These are phyloP conservation scores for Halictus ligatus DNA, from an alignment of 2,888 invertebrate genomes.

Conservation along the genomic window DNA sequence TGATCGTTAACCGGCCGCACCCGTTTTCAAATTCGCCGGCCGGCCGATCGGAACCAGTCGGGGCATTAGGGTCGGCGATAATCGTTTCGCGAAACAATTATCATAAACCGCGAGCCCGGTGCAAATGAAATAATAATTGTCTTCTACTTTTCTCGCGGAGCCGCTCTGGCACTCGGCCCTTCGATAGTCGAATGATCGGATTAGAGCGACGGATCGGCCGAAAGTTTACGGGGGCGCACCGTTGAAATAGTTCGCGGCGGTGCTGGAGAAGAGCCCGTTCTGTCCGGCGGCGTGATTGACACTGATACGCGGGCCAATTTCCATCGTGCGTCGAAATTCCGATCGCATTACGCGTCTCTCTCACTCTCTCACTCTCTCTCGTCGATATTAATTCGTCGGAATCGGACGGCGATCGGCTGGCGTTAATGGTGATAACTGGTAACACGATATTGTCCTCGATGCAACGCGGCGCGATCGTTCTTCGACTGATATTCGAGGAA, in stretches of 20 bases:
- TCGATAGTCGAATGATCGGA: slow-evolving; percentile 18
- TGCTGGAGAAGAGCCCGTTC: background rate
- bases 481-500: background rate
- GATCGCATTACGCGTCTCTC: slow-evolving; percentile 23
- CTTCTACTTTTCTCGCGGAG: slow-evolving; percentile 7
- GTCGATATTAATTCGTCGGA: slow-evolving; percentile 53
- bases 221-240: slow-evolving; percentile 17
- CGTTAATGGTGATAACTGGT: slow-evolving; percentile 33
- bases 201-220: background rate
- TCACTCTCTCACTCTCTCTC: too few species aligned
- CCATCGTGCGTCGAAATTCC: slow-evolving; percentile 39
- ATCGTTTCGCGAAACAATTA: slow-evolving; percentile 11
- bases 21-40: background rate
- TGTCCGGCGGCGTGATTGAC: slow-evolving; percentile 42
- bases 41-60: background rate
- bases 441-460: slow-evolving; percentile 7
- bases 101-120: slow-evolving; percentile 10
- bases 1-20: background rate
- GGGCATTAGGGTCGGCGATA: background rate
- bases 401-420: slow-evolving; percentile 38
- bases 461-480: background rate
- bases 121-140: slow-evolving; percentile 42
- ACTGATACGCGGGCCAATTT: slow-evolving; percentile 49
- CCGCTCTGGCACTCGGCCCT: background rate
- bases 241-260: slow-evolving; percentile 10